Evolutionary conservation across 2,888 invertebrate species (phyloP).

Genomic region (Caenorhabditis becei): DNA sequence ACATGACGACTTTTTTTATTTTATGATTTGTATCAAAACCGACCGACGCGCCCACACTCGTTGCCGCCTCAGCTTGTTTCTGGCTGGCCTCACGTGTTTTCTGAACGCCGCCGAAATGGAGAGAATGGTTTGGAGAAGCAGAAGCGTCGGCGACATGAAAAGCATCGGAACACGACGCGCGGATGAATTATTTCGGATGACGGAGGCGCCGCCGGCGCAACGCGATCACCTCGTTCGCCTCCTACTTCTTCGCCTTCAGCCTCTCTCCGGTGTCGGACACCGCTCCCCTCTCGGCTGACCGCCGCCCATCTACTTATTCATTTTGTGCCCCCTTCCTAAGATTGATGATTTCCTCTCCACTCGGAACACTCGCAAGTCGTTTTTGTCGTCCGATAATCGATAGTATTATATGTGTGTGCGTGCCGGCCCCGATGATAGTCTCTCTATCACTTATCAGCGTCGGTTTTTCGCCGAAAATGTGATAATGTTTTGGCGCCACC

Average conservation of each 20-base stretch:
- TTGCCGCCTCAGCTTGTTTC: too few relatives aligned
- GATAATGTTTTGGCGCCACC: constrained; percentile 20
- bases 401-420: constrained; percentile 1
- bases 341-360: constrained; percentile 21
- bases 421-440: neutral
- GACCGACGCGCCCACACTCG: neutral
- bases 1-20: constrained; percentile 13
- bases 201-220: constrained; percentile 21
- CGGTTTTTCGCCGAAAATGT: constrained; percentile 19
- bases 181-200: constrained; percentile 48
- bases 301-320: constrained; percentile 46
- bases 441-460: constrained; percentile 6
- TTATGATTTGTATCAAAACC: constrained; percentile 10
- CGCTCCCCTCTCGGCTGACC: constrained; percentile 37
- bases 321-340: constrained; percentile 23
- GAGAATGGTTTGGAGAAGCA: constrained; percentile 1
- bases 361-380: neutral
- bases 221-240: constrained; percentile 28
- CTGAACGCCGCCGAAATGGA: neutral
- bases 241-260: neutral
- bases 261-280: constrained; percentile 48
- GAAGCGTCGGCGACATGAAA: constrained; percentile 43
- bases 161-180: constrained; percentile 21
- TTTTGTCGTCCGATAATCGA: constrained; percentile 27
- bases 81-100: neutral